Evolutionary conservation across 2,888 invertebrate genomes (phyloP), one percentile per base, ranked within the genome.

Genomic region (Stenodema calcarata): DNA sequence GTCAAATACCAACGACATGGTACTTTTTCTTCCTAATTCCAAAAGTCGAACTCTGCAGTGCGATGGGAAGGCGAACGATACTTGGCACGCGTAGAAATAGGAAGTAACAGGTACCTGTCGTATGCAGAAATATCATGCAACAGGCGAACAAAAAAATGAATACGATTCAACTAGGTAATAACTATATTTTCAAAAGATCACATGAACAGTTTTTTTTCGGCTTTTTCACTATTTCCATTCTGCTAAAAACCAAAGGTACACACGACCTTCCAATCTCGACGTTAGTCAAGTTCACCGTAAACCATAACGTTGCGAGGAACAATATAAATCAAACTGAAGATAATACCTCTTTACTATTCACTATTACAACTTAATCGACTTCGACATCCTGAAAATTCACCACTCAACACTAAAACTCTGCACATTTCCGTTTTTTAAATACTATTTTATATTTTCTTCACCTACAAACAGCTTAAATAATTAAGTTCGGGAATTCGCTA

Each of bases 161-260:
- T 35, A 35, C 73, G 18, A 30, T 80, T 28, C 80, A 80, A 80
- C 80, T 80, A 80, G 27, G 80, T 80, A 50, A 54, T 54, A 80
- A 80, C 80, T 80, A 80, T 80, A 80, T 80, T 80, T 62, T 47
- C 80, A 50, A 80, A 80, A 50, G 80, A 80, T 80, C 80, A 80
- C 80, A 80, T 27, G 27, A 30, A 80, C 50, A 50, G 18, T 50
- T 80, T 42, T 75, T n/a, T 50, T 80, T 80, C 54, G 50, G 50
- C 80, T 30, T 80, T 27, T 80, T 80, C 80, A 16, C 41, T 16
- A 1, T 23, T 18, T 9, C 12, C 27, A 23, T 62, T 23, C 62
- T 9, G 18, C 12, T 23, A 27, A 62, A 54, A 62, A 23, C 62
- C 62, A 18, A 23, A 23, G 23, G 62, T 62, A 27, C 18, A 6